Percentiles rank a stretch among this genome's conserved stretches.
phyloP scores from a whole-genome alignment of 53 echinoderm and acorn worm species.

The Holothuria scabra region DNA sequence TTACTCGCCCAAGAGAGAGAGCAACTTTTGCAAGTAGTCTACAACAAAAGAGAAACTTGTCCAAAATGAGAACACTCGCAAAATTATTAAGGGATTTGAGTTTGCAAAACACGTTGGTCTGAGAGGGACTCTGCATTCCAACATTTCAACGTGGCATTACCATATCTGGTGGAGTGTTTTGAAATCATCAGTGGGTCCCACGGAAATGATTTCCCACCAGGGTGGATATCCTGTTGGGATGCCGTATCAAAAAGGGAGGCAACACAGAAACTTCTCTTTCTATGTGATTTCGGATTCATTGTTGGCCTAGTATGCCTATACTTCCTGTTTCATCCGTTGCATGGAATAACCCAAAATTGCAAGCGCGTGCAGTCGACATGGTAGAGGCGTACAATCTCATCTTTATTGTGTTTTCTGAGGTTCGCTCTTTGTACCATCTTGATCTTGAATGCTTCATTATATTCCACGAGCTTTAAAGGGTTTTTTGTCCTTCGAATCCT shows the following conservation, averaged over 20 bases:
- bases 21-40: neutral
- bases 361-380: neutral
- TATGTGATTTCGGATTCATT: slow-evolving; percentile 17
- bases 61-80: neutral
- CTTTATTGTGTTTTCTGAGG: too few species aligned
- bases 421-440: too few species aligned
- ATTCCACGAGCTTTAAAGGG: too few species aligned
- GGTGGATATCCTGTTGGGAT: slow-evolving; percentile 9
- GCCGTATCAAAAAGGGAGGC: slow-evolving; percentile 15
- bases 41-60: slow-evolving; percentile 7
- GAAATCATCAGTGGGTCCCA: slow-evolving; percentile 15
- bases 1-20: slow-evolving; percentile 1
- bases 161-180: too few species aligned
- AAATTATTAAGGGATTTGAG: neutral
- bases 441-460: too few species aligned
- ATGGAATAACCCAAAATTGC: slow-evolving; percentile 20
- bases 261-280: slow-evolving; percentile 17
- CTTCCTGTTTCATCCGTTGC: neutral
- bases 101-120: slow-evolving; percentile 3
- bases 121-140: too few species aligned
- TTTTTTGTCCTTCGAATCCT: too few species aligned
- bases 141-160: too few species aligned
- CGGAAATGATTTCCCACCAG: slow-evolving; percentile 2
- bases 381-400: slow-evolving; percentile 14
- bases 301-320: neutral